Conservation (phyloP, 2,113 vertebrate species). For the Rhabdornis inornatus region DNA sequence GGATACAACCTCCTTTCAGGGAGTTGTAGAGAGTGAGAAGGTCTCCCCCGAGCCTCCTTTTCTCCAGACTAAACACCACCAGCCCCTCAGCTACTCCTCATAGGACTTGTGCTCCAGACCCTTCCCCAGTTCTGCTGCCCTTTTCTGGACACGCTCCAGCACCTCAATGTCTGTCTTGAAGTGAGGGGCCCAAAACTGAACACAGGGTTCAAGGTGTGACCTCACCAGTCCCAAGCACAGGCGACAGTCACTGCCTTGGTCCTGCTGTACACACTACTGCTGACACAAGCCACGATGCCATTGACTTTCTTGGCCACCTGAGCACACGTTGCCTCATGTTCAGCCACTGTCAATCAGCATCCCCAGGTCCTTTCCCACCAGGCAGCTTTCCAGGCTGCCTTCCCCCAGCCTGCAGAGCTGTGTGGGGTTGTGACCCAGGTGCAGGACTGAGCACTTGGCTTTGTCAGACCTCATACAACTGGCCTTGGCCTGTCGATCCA, state of each 20-base stretch:
- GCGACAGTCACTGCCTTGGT: background rate
- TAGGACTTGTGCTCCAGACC: background rate
- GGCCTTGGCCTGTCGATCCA: background rate
- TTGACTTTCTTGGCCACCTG: background rate
- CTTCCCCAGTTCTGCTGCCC: background rate
- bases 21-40: background rate
- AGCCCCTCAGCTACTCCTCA: background rate
- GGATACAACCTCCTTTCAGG: background rate
- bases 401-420: background rate
- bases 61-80: background rate
- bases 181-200: background rate
- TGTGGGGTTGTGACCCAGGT: background rate
- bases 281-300: background rate
- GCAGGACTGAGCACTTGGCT: background rate
- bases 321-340: accelerated
- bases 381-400: background rate
- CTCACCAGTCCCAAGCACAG: background rate
- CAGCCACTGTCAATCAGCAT: background rate
- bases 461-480: background rate
- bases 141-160: background rate
- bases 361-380: background rate
- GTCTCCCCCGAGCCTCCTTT: background rate
- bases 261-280: background rate
- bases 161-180: background rate
- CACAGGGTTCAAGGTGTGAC: background rate